A percentile compares a stretch with the other conserved stretches of the same genome.
These are phyloP conservation scores for Vidua chalybeata DNA, from an alignment of 2,113 vertebrate species.

Conservation along the genomic window DNA sequence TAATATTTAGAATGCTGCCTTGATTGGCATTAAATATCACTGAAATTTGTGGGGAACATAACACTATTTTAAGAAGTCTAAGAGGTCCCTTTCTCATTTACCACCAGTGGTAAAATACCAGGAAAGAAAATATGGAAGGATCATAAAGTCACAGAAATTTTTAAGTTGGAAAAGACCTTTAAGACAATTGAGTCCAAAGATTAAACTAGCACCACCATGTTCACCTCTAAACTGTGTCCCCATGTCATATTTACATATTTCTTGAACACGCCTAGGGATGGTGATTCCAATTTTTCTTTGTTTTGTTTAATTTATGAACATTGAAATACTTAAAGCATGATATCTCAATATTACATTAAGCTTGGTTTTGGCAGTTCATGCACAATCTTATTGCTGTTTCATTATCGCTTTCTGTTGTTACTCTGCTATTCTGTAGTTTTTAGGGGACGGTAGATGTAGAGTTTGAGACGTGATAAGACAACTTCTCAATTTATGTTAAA, in stretches of 20 bases:
- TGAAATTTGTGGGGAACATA: background rate
- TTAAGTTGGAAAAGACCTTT: background rate
- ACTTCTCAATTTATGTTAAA: background rate
- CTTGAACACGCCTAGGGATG: too few relatives aligned
- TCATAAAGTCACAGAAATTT: background rate
- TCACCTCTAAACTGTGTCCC: background rate
- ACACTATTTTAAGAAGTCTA: background rate
- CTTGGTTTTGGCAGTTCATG: background rate
- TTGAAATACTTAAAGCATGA: background rate
- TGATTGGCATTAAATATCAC: background rate
- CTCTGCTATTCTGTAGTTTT: background rate
- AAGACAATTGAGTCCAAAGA: background rate
- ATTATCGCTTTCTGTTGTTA: background rate
- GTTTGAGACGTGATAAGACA: background rate
- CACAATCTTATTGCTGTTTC: background rate
- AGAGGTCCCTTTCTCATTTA: background rate
- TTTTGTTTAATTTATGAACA: background rate
- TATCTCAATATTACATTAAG: background rate
- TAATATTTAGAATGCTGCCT: background rate
- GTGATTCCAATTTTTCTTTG: background rate
- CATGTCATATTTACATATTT: background rate
- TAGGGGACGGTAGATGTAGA: fast-evolving
- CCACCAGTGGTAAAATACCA: background rate
- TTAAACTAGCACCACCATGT: background rate
- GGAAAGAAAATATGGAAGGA: background rate